Base-by-base conservation (phyloP, 2,113 vertebrate species). In the Raja brachyura region DNA sequence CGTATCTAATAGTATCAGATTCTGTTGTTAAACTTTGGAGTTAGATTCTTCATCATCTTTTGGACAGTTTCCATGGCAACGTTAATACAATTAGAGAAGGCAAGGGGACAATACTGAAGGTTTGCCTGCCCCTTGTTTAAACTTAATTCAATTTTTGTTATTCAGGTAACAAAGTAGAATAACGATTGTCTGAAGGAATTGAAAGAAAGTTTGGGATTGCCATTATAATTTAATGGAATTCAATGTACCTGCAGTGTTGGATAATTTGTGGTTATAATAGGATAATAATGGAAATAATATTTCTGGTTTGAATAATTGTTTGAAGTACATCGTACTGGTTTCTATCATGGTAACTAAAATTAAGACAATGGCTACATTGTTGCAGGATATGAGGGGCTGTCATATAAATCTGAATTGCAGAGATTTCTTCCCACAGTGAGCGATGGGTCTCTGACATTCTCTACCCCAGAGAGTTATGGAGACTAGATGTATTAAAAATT, bases 1-100 rank as follows among this genome's bases (percentile, higher is more conserved):
- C n/a, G 70, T 9, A 73, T 73, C 18, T 92, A 25, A 25, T 70
- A 18, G 63, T 4, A 70, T 90, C 63, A 68, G 63, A 90, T 68
- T 73, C 22, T 73, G 73, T 31, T 48, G 20, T 92, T 92, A 48
- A 11, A 48, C 20, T 13, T 92, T 92, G 88, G 4, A 20, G 66
- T 92, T 92, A 33, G 16, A 70, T 92, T 92, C 33, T 31, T 90
- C 63, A 20, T 73, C 5, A 92, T 92, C 88, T 92, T 61, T 92
- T 70, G 22, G 8, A 48, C 33, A 48, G 88, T 92, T 92, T 68
- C n/a, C 33, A 73, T 92, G 63, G 73, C 63, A 92, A 92, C 66
- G 22, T 39, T 92, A 92, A 48, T 31, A 92, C 70, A 66, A 73
- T 70, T 73, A 48, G 33, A 25, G 33, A 70, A 25, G 33, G 66